phyloP scores from a whole-genome alignment of 2,113 vertebrate genomes.

The Burhinus bistriatus region DNA sequence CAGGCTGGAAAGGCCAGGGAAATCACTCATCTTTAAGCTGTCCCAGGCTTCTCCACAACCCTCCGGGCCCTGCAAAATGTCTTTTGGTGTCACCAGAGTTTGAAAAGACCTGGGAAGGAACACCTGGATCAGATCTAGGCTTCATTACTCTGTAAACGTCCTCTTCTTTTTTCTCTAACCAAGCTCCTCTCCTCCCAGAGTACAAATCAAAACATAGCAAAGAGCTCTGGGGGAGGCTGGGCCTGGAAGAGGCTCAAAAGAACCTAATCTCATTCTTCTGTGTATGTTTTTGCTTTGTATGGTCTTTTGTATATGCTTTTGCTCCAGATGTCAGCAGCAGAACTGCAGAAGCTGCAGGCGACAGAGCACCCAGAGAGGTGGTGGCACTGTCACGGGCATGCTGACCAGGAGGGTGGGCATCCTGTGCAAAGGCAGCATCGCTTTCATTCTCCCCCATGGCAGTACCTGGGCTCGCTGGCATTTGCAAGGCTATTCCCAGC shows the following conservation, averaged over 20 bases:
- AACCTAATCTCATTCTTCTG: neutral
- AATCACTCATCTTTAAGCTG: neutral
- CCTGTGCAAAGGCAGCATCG: fast-evolving
- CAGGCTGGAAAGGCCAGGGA: neutral
- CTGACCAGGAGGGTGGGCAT: neutral
- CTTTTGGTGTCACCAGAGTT: neutral
- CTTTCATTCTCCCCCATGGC: neutral
- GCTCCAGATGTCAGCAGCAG: conserved; percentile 24
- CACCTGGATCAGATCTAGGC: conserved; percentile 8
- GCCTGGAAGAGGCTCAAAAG: conserved; percentile 46
- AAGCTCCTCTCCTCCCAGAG: neutral
- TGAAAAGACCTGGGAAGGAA: neutral
- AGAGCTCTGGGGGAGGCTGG: neutral
- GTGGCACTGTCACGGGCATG: neutral
- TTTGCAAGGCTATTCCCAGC: neutral
- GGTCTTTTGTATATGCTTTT: neutral
- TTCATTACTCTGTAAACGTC: neutral
- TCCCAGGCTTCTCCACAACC: neutral
- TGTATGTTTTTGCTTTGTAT: neutral
- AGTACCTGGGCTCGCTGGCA: fast-evolving
- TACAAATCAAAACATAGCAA: neutral
- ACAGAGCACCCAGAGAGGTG: fast-evolving
- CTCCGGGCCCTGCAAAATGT: neutral
- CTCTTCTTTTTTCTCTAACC: neutral
- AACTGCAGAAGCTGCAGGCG: neutral